Percentiles rank a stretch among this genome's conserved stretches.
phyloP scores from a whole-genome alignment of 2,113 vertebrate species.

The Petroica traversi region DNA sequence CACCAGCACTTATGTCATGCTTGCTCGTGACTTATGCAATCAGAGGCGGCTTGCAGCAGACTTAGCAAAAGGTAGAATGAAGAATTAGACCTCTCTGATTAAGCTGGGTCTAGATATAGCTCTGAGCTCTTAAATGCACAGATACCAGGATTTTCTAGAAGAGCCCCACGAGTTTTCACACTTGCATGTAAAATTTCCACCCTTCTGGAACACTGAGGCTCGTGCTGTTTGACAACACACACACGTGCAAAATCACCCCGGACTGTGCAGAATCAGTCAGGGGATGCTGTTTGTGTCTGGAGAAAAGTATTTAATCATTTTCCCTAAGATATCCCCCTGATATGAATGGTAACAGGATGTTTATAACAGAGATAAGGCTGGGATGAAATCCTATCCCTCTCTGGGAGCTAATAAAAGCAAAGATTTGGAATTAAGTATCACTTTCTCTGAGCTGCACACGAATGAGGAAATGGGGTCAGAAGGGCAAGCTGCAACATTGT shows the following conservation, averaged over 20 bases:
- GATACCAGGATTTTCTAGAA: fast-evolving
- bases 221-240: neutral
- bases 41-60: neutral
- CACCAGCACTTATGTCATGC: fast-evolving
- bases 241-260: neutral
- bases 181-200: neutral
- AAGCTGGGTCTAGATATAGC: neutral
- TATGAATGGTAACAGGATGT: slow-evolving; percentile 81
- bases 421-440: slow-evolving; percentile 81
- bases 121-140: neutral
- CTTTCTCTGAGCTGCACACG: slow-evolving; percentile 79
- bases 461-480: slow-evolving; percentile 81
- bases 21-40: neutral
- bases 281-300: slow-evolving; percentile 29
- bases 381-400: slow-evolving; percentile 75
- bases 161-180: neutral
- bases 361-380: slow-evolving; percentile 78
- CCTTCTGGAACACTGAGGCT: neutral
- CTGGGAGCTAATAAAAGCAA: slow-evolving; percentile 78
- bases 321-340: slow-evolving; percentile 66
- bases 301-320: slow-evolving; percentile 73
- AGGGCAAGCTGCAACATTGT: slow-evolving; percentile 80
- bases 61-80: neutral
- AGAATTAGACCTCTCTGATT: neutral
- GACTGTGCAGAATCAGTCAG: neutral